Percentiles rank a stretch among this genome's conserved stretches.
Evolutionary conservation across 2,888 invertebrate species (phyloP).

Genomic region (Watsonalla cultraria): DNA sequence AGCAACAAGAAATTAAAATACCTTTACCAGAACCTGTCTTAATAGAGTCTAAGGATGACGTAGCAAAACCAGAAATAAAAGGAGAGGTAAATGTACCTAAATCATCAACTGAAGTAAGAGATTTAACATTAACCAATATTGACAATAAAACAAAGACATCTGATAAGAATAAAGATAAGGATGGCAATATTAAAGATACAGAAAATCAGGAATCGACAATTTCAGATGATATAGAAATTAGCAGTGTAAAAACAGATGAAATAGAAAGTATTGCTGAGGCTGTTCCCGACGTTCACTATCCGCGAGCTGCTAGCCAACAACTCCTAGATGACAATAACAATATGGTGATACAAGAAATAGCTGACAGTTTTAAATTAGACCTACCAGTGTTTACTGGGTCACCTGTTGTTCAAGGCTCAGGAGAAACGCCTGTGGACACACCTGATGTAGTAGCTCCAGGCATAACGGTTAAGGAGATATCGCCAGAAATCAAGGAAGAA

Average conservation of each 20-base stretch:
- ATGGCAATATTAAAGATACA: not conserved
- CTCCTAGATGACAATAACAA: constrained; percentile 51
- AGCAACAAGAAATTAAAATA: not conserved
- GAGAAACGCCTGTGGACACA: constrained; percentile 34
- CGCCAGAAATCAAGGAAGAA: constrained; percentile 29
- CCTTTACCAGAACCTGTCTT: not conserved
- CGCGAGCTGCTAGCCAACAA: constrained; percentile 55
- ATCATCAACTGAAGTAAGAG: constrained; percentile 6
- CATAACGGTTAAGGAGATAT: constrained; percentile 24
- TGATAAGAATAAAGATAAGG: constrained; percentile 6
- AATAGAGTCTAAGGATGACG: not conserved
- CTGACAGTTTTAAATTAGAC: constrained; percentile 17
- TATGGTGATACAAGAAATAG: constrained; percentile 54
- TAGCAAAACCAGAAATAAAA: not conserved
- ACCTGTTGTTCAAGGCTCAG: constrained; percentile 42
- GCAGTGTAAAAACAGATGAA: constrained; percentile 34
- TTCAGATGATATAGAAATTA: constrained; percentile 29
- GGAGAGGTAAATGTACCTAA: not conserved
- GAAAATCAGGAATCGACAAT: constrained; percentile 11
- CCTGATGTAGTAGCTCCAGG: constrained; percentile 25
- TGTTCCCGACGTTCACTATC: constrained; percentile 54
- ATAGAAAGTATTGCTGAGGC: constrained; percentile 34
- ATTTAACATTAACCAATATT: constrained; percentile 5
- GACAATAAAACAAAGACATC: constrained; percentile 6
- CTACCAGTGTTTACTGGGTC: constrained; percentile 27